Percentiles rank a stretch among this genome's conserved stretches.
phyloP scores from a whole-genome alignment of 2,113 vertebrate species.

The Dasypus novemcinctus region DNA sequence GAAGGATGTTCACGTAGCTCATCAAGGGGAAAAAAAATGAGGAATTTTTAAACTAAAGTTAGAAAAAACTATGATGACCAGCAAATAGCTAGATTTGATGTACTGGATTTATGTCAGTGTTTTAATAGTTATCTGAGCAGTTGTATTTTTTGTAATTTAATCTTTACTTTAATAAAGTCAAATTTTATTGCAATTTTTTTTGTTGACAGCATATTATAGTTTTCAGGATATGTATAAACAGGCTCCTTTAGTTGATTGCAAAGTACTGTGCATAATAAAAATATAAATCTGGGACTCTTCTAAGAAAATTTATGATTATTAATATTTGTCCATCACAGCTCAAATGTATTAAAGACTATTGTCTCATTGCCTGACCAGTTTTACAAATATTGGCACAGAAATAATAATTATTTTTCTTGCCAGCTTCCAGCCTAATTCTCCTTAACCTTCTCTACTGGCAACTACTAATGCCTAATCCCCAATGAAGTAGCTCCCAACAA shows the following conservation, averaged over 20 bases:
- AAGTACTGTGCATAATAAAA: neutral
- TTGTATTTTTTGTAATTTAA: slow-evolving; percentile 50
- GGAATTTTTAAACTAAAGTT: neutral
- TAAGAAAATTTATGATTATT: neutral
- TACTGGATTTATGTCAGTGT: neutral
- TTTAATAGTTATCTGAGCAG: slow-evolving; percentile 8
- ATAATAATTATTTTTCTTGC: neutral
- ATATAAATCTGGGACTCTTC: neutral
- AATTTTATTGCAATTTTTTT: slow-evolving; percentile 28
- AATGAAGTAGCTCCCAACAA: neutral
- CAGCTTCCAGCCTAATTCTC: neutral
- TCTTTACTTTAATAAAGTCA: slow-evolving; percentile 29
- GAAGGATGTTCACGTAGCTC: slow-evolving; percentile 1
- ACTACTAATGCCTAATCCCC: neutral
- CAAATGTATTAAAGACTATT: neutral
- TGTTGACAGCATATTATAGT: slow-evolving; percentile 8
- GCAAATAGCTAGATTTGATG: neutral
- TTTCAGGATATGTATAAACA: slow-evolving; percentile 32
- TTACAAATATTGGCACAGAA: neutral
- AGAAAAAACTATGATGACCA: neutral
- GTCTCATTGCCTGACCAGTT: neutral
- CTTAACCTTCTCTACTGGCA: neutral
- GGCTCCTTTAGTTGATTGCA: neutral
- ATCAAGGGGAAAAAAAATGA: neutral
- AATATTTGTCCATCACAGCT: neutral